Conservation (phyloP, 2,113 vertebrate species). For the Erythrocercus mccallii region DNA sequence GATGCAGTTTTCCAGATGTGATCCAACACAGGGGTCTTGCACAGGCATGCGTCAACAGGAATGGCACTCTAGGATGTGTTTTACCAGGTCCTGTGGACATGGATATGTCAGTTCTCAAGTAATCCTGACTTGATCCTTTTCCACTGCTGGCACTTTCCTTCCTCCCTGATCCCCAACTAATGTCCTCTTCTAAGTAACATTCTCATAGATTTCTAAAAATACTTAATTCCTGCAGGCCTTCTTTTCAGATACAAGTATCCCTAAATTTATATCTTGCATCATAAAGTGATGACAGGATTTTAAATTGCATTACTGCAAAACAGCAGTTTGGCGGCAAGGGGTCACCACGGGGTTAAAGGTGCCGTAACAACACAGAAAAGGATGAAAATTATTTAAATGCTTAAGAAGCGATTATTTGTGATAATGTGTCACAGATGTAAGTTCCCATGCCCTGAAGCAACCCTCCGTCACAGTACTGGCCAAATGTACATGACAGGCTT, state of each 20-base stretch:
- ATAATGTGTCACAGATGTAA: not conserved
- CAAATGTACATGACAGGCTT: not conserved
- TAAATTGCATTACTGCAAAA: not conserved
- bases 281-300: not conserved
- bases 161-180: not conserved
- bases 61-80: fast-evolving
- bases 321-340: not conserved
- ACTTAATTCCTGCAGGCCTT: not conserved
- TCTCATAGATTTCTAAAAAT: not conserved
- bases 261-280: not conserved
- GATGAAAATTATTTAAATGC: not conserved
- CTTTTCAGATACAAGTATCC: not conserved
- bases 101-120: not conserved
- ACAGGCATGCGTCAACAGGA: fast-evolving
- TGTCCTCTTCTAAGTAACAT: not conserved
- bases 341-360: not conserved
- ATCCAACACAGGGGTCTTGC: not conserved
- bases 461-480: not conserved
- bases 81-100: not conserved
- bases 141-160: not conserved
- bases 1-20: not conserved
- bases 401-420: not conserved
- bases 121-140: not conserved
- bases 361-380: not conserved
- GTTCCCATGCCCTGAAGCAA: not conserved